phyloP scores from a whole-genome alignment of 2,888 invertebrate genomes.

The Escarpia spicata region DNA sequence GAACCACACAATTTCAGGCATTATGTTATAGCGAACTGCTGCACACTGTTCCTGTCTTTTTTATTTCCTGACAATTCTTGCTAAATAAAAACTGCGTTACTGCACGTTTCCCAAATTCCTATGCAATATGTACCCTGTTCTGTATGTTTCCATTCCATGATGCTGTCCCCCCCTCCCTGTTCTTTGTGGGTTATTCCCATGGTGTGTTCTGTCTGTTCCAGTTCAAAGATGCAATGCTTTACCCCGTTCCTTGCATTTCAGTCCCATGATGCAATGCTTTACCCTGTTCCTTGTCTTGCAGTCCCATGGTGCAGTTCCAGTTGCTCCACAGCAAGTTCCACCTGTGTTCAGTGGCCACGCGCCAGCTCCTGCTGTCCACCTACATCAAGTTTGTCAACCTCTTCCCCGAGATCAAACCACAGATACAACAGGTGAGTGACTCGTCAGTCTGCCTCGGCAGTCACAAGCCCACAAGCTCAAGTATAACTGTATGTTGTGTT shows the following conservation, averaged over 20 bases:
- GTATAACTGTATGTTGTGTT: too few species aligned
- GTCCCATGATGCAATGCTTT: slow-evolving; percentile 92
- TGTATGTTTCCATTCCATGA: slow-evolving; percentile 79
- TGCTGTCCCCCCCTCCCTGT: slow-evolving; percentile 78
- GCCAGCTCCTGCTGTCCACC: slow-evolving; percentile 94
- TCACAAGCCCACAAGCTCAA: background rate
- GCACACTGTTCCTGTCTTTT: background rate
- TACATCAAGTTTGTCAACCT: slow-evolving; percentile 99
- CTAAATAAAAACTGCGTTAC: too few species aligned
- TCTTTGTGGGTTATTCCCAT: slow-evolving; percentile 76
- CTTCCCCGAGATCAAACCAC: slow-evolving; percentile 96
- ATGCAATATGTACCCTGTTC: background rate
- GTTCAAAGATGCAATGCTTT: slow-evolving; percentile 92
- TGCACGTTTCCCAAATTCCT: too few species aligned
- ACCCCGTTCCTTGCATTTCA: slow-evolving; percentile 62
- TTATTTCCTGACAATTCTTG: too few species aligned
- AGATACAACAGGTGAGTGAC: slow-evolving; percentile 76
- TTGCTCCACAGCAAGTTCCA: slow-evolving; percentile 98
- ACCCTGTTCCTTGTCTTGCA: slow-evolving; percentile 62
- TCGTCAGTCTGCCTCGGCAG: background rate
- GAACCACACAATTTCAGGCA: background rate
- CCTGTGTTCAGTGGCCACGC: slow-evolving; percentile 94
- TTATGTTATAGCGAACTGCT: background rate
- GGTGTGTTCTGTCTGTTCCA: slow-evolving; percentile 96
- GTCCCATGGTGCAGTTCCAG: slow-evolving; percentile 97